A percentile compares a stretch with the other conserved stretches of the same genome.
phyloP scores from a whole-genome alignment of 2,888 invertebrate genomes.

The Calliphora vomitoria region DNA sequence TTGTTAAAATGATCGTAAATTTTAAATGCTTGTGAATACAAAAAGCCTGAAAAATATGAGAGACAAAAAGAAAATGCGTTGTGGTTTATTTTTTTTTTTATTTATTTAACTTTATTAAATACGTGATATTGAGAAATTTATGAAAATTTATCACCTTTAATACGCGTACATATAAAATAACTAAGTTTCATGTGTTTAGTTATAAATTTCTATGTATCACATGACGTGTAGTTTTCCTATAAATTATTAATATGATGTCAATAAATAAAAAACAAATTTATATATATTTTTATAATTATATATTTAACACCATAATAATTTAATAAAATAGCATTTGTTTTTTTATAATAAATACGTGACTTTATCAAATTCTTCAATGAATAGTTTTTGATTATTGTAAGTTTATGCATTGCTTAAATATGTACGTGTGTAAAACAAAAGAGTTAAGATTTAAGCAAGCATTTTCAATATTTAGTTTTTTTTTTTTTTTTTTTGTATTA shows the following conservation, averaged over 20 bases:
- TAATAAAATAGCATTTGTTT: constrained; percentile 37
- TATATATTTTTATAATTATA: constrained; percentile 59
- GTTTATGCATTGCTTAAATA: neutral
- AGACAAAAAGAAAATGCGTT: constrained; percentile 35
- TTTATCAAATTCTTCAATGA: constrained; percentile 4
- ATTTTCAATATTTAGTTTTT: constrained; percentile 15
- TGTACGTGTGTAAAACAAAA: constrained; percentile 36
- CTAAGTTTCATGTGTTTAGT: constrained; percentile 2
- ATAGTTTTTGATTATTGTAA: neutral
- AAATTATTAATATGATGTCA: constrained; percentile 63
- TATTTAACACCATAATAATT: constrained; percentile 68
- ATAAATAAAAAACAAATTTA: constrained; percentile 48
- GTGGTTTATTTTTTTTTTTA: constrained; percentile 19
- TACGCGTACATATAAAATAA: constrained; percentile 5
- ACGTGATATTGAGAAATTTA: constrained; percentile 66
- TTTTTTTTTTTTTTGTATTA: neutral
- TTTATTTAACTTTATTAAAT: too few relatives aligned
- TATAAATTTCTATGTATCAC: constrained; percentile 40
- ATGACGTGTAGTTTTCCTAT: constrained; percentile 50
- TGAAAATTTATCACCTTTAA: constrained; percentile 64
- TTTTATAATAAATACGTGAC: constrained; percentile 30
- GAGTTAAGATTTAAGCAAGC: constrained; percentile 47
- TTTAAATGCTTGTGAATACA: constrained; percentile 50
- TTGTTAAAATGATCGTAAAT: constrained; percentile 82
- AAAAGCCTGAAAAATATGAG: constrained; percentile 17